Evolutionary conservation across 2,113 vertebrate genomes (phyloP).

Genomic region (Sigmodon hispidus): DNA sequence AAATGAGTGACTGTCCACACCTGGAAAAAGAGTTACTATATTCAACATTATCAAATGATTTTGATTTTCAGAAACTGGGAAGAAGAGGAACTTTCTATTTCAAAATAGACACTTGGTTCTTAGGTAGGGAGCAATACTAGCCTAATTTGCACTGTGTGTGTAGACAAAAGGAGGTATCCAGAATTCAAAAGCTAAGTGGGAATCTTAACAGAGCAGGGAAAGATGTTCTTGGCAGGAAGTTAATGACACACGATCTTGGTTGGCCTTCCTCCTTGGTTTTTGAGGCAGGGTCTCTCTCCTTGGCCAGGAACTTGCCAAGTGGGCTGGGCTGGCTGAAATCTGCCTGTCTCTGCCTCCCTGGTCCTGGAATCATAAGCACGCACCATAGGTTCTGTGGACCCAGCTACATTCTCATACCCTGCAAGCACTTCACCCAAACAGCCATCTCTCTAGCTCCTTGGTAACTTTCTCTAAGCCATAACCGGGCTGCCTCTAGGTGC

Average conservation of each 20-base stretch:
- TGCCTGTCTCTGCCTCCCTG: background rate
- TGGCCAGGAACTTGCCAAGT: background rate
- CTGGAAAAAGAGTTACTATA: background rate
- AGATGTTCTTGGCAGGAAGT: background rate
- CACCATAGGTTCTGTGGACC: background rate
- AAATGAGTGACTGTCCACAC: background rate
- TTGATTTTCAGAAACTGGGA: background rate
- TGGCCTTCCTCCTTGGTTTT: no score
- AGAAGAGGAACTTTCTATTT: background rate
- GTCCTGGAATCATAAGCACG: background rate
- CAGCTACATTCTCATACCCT: background rate
- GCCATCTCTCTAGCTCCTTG: background rate
- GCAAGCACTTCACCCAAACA: background rate
- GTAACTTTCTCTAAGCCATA: background rate
- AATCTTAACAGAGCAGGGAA: background rate
- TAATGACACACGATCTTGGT: background rate
- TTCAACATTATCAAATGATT: background rate
- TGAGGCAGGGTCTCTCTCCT: background rate
- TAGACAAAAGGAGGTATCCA: background rate
- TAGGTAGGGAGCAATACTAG: background rate
- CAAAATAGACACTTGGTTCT: background rate
- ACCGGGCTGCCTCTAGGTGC: background rate
- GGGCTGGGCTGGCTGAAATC: background rate
- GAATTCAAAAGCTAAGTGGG: background rate
- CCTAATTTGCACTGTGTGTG: background rate